Base-by-base conservation (phyloP, 2,797 vertebrate genomes). In the Periophthalmus magnuspinnatus region DNA sequence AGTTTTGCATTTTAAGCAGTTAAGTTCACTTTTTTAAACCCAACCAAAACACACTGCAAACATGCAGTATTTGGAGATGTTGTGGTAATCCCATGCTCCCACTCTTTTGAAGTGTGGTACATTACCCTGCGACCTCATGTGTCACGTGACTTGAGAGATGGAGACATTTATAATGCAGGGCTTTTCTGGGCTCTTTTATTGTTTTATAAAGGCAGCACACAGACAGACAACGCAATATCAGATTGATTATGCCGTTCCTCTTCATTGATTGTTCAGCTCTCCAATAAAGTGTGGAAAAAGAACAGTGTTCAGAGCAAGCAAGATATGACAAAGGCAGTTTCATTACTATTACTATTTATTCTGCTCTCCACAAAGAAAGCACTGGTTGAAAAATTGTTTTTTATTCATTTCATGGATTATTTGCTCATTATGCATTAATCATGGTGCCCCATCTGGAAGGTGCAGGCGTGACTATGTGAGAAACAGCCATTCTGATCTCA, bases 351-450 rank as follows among this genome's bases (percentile, higher is more conserved):
- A 91, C 75, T 92, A 80, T 93, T 89, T 86, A 82, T 89, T 90
- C 88, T 91, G 75, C 78, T 88, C 86, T 89, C 76, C 77, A 81
- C 72, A 75, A 89, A 83, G 90, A 94, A 90, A 94, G 93, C 88
- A 93, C 91, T 92, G 92, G 93, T 94, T 92, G 94, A 92, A 93
- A 92, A 91, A 96, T 95, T 90, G 93, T 94, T 95, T 94, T 84
- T 94, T 95, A 95, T 96, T 96, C 94, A 96, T 96, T 96, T 95
- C 96, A 95, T 90, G 86, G 94, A 95, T 97, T 97, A 97, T 97
- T 98, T 97, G 94, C 95, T 95, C 95, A 95, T 97, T 97, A 96
- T 93, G 92, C 95, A 97, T 98, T 97, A 97, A 97, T 98, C 96
- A 96, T 90, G 87, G 94, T 88, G 93, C 92, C 81, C 89, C 88